Conservation (phyloP, 2,797 vertebrate genomes). For the Sebastes hubbsi region DNA sequence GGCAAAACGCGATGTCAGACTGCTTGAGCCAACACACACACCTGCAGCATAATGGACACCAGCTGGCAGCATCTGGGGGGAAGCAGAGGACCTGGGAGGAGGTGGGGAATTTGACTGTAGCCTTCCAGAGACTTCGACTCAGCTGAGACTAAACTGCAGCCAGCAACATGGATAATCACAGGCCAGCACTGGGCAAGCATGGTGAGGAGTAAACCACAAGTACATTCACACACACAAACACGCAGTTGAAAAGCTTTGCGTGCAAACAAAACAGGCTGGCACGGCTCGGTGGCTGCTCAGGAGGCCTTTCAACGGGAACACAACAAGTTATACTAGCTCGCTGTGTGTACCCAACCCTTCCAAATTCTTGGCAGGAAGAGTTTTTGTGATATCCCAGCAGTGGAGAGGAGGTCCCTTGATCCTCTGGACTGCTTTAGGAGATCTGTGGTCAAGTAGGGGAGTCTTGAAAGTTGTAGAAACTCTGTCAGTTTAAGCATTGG, state of each 20-base stretch:
- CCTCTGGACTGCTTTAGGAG: not conserved
- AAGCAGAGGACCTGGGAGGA: constrained; percentile 21
- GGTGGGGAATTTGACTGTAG: constrained; percentile 7
- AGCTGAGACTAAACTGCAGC: constrained; percentile 50
- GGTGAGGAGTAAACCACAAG: constrained; percentile 56
- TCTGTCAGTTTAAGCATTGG: not conserved
- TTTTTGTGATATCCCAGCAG: constrained; percentile 27
- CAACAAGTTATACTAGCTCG: constrained; percentile 26
- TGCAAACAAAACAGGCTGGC: constrained; percentile 57
- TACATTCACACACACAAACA: constrained; percentile 28
- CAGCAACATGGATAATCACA: constrained; percentile 60
- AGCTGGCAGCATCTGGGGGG: constrained; percentile 75
- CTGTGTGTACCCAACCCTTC: not conserved
- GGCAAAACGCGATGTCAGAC: not conserved
- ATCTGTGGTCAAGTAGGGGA: constrained; percentile 3
- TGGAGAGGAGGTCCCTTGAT: not conserved
- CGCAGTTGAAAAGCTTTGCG: constrained; percentile 44
- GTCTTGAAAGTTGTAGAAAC: constrained; percentile 4
- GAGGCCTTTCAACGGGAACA: constrained; percentile 35
- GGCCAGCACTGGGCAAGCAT: constrained; percentile 48
- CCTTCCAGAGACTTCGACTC: constrained; percentile 33
- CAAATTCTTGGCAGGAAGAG: constrained; percentile 37
- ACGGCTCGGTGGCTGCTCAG: constrained; percentile 15
- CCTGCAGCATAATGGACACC: constrained; percentile 68
- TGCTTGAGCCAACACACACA: constrained; percentile 32